Percentiles rank a stretch among this genome's conserved stretches.
Evolutionary conservation across 2,888 invertebrate genomes (phyloP).

Genomic region (Parapristionchus giblindavisi): DNA sequence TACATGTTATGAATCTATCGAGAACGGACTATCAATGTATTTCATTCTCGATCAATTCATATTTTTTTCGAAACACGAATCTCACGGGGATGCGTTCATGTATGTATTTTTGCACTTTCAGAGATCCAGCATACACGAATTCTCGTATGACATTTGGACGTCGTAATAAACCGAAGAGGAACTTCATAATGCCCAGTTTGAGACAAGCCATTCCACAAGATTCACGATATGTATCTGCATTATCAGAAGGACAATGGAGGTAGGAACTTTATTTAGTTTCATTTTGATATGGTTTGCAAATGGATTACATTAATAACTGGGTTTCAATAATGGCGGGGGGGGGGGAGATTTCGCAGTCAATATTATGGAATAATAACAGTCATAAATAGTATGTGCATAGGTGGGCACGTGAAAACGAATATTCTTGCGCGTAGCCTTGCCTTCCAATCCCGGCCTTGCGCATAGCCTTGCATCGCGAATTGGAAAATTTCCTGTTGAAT

Average conservation of each 20-base stretch:
- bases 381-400: too few species aligned
- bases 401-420: too few species aligned
- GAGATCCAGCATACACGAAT: conserved; percentile 54
- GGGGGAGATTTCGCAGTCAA: background rate
- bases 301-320: background rate
- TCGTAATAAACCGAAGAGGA: conserved; percentile 64
- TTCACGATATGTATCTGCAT: conserved; percentile 57
- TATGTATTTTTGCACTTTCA: conserved; percentile 14
- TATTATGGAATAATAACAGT: background rate
- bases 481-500: too few species aligned
- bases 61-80: too few species aligned
- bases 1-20: too few species aligned
- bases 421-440: too few species aligned
- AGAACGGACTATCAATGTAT: too few species aligned
- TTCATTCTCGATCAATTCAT: too few species aligned
- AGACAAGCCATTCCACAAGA: conserved; percentile 63
- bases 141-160: conserved; percentile 62
- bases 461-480: too few species aligned
- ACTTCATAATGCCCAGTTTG: conserved; percentile 64
- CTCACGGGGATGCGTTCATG: too few species aligned
- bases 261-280: background rate
- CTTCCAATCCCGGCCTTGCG: too few species aligned
- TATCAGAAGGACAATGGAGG: conserved; percentile 66
- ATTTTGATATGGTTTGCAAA: background rate
- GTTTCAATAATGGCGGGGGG: background rate